Percentiles rank a stretch among this genome's conserved stretches.
These are phyloP conservation scores for Steinernema scapterisci DNA, from an alignment of 2,888 invertebrate species.

Conservation along the genomic window DNA sequence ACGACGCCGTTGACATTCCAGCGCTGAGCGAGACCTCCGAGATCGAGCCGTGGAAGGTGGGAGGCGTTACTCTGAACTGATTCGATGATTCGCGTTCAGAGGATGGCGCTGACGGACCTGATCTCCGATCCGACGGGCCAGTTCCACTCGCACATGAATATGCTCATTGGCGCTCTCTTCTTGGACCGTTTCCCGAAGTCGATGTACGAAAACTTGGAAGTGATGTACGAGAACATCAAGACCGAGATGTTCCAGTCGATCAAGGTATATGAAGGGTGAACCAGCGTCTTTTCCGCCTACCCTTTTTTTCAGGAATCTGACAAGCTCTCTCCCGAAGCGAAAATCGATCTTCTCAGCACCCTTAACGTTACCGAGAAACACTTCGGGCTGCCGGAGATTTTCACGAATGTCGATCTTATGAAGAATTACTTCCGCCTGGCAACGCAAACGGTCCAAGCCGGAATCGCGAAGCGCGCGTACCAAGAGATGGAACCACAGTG, in stretches of 20 bases:
- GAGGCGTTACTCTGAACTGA: no score
- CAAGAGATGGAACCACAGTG: not conserved
- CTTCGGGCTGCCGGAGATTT: constrained; percentile 9
- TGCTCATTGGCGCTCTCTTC: constrained; percentile 2
- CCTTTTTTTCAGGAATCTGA: not conserved
- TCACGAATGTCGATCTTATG: not conserved
- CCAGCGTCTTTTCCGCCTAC: not conserved
- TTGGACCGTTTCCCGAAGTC: not conserved
- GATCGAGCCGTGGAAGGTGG: not conserved
- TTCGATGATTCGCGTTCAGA: no score
- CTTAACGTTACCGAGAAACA: not conserved
- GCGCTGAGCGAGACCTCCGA: not conserved
- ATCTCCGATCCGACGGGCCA: not conserved
- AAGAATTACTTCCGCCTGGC: not conserved
- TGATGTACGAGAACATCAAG: constrained; percentile 7
- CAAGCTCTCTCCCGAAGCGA: not conserved
- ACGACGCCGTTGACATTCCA: not conserved
- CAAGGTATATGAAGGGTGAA: not conserved
- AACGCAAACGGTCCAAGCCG: not conserved
- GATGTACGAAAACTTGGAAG: not conserved
- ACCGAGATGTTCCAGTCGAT: not conserved
- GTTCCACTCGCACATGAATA: constrained; percentile 23
- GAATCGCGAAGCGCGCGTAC: not conserved
- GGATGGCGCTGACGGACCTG: not conserved
- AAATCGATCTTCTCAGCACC: not conserved